A percentile compares a stretch with the other conserved stretches of the same genome.
Conservation (phyloP, 2,113 vertebrate species). For the Anas platyrhynchos region DNA sequence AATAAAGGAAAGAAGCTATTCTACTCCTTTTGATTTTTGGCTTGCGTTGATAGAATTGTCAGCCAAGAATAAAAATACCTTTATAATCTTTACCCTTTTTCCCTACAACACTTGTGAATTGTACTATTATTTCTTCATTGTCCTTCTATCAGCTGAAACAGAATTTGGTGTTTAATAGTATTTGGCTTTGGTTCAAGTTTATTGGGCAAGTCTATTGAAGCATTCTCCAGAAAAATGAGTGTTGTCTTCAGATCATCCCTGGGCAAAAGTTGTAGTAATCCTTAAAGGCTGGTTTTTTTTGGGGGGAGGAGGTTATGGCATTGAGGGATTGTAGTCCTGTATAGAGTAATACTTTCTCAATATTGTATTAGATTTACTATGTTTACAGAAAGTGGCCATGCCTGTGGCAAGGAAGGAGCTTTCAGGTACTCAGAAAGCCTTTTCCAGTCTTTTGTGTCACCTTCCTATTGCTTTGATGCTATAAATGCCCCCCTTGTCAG, state of each 20-base stretch:
- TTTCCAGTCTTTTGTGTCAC: background rate
- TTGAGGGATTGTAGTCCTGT: background rate
- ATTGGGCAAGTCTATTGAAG: background rate
- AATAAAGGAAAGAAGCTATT: slow-evolving; percentile 61
- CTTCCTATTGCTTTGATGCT: background rate
- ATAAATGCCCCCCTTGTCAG: background rate
- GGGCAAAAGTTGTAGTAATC: background rate
- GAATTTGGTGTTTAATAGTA: slow-evolving; percentile 31
- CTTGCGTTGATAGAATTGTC: slow-evolving; percentile 8
- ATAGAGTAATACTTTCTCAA: background rate
- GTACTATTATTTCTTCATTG: slow-evolving; percentile 54
- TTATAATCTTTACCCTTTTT: slow-evolving; percentile 53
- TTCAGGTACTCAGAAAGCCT: background rate
- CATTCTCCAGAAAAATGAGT: slow-evolving; percentile 24
- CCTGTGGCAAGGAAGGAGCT: background rate
- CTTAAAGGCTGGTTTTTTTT: background rate
- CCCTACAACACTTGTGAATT: slow-evolving; percentile 18
- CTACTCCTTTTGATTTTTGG: slow-evolving; percentile 68
- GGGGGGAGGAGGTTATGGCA: background rate
- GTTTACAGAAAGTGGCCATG: fast-evolving
- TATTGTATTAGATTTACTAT: background rate
- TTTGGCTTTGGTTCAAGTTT: slow-evolving; percentile 38
- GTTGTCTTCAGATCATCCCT: background rate
- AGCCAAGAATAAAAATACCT: slow-evolving; percentile 70
- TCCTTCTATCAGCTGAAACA: slow-evolving; percentile 40